Base-by-base conservation (phyloP, 2,797 vertebrate species). In the Botia almorhae region DNA sequence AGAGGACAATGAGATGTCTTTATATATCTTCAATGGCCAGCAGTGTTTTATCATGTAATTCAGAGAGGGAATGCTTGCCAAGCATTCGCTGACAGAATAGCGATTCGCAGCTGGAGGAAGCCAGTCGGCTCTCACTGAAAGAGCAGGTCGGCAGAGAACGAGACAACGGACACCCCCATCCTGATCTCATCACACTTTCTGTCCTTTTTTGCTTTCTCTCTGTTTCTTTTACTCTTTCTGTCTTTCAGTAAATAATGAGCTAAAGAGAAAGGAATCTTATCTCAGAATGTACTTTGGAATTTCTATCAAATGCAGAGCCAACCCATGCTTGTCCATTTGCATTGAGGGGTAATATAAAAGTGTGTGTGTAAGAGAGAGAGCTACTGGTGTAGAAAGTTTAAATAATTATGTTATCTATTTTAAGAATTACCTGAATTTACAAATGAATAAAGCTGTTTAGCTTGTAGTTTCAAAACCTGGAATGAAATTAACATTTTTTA, bases 181-280 rank as follows among this genome's bases (percentile, higher is more conserved):
- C 46, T 73, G 53, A 69, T 70, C 56, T 80, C 58, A 77, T 81
- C 78, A 29, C 56, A 58, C 64, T 78, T 19, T 70, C 69, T 64
- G 33, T 75, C 48, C 69, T 63, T 81, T 50, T 72, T 46, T 64
- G 26, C 67, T 73, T 56, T 56, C 58, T 55, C 80, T 81, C 83
- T 65, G 43, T 68, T 63, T 58, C 76, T n/a, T n/a, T n/a, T n/a
- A n/a, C n/a, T n/a, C n/a, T 70, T 16, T 61, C 29, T 80, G 23
- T 85, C 58, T 76, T 48, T 74, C 55, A 76, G 73, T 71, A 88
- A 89, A 89, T 87, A 88, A 75, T 92, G 89, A 93, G 84, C 83
- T 92, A 86, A 92, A 82, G 53, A 81, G 87, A 92, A 92, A 89
- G 83, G 90, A 91, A 91, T 90, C 91, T 92, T 93, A 93, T 94